Conservation (phyloP, 1,140 invertebrate genomes). For the Neelides sp. region DNA sequence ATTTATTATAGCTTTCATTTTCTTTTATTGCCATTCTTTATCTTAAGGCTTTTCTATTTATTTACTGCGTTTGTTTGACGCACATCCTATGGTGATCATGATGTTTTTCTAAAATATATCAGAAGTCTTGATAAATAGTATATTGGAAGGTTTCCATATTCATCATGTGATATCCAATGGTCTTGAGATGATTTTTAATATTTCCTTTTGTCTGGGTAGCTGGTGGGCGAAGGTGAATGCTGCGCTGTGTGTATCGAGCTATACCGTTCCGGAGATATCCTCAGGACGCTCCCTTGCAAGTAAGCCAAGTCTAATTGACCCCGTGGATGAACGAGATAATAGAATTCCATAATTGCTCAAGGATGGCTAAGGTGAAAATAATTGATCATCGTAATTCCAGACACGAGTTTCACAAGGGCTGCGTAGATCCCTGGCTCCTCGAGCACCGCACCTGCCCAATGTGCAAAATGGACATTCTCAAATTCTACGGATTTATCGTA, state of each 20-base stretch:
- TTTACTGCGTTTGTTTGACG: too few relatives aligned
- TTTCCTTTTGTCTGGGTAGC: too few relatives aligned
- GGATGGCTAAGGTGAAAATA: not conserved
- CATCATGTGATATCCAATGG: too few relatives aligned
- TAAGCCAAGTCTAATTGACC: constrained; percentile 37
- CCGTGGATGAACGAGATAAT: not conserved
- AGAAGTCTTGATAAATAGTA: too few relatives aligned
- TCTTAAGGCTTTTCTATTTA: too few relatives aligned
- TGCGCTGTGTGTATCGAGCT: constrained; percentile 85
- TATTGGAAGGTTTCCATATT: too few relatives aligned
- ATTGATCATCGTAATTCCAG: constrained; percentile 42
- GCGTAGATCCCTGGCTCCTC: constrained; percentile 87
- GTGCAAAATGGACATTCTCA: constrained; percentile 90
- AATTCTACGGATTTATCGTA: constrained; percentile 76
- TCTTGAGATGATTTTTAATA: too few relatives aligned
- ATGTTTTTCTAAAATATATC: too few relatives aligned
- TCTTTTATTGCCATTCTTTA: too few relatives aligned
- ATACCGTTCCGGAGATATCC: constrained; percentile 67
- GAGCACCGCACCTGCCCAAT: constrained; percentile 87
- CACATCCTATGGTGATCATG: too few relatives aligned
- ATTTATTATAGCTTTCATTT: too few relatives aligned
- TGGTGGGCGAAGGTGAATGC: constrained; percentile 71
- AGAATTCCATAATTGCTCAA: not conserved
- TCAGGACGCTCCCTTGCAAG: constrained; percentile 77
- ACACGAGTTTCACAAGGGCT: constrained; percentile 84